Base-by-base conservation (phyloP, 2,797 vertebrate species). In the Rhyacichthys aspro region DNA sequence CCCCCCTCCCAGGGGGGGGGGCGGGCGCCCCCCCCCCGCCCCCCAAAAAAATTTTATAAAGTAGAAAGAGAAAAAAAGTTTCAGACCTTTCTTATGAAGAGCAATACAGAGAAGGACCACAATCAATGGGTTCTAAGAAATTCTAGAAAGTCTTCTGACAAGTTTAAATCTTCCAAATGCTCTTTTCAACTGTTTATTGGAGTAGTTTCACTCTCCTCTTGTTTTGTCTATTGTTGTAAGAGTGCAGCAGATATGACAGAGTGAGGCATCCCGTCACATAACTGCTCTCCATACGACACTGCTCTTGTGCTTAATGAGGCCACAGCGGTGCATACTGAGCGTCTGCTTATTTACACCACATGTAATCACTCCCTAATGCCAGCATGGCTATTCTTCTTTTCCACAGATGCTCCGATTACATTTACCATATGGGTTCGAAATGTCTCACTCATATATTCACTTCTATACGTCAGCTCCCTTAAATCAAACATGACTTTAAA, bases 261-360 rank as follows among this genome's bases (percentile, higher is more conserved):
- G 60, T 16, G 37, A 2, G 7, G 34, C 18, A 14, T 44, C 19
- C 42, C 33, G 38, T 63, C 53, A 69, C 36, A 15, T 65, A 57
- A 58, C 38, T 41, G 43, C 52, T 56, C 49, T 41, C 63, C 50
- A 57, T 47, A 59, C 53, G 61, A 73, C 72, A 62, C 38, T 55
- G 41, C 60, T 59, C 9, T 23, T 50, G 9, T 61, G 34, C 37
- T 49, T 63, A 70, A 73, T 52, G 69, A 78, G 59, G 53, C 61
- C 59, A 15, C 28, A 11, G 50, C 15, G 11, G 38, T 8, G 11
- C 55, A 67, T 60, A 46, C 34, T 18, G 48, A 67, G 67, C 18
- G 33, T 60, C 57, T 76, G 57, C 54, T 66, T 82, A 63, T 80
- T 72, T 71, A 59, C 48, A 37, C 43, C 43, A 65, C 55, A 43